A percentile compares a stretch with the other conserved stretches of the same genome.
phyloP scores from a whole-genome alignment of 2,113 vertebrate species.

The Callospermophilus lateralis region DNA sequence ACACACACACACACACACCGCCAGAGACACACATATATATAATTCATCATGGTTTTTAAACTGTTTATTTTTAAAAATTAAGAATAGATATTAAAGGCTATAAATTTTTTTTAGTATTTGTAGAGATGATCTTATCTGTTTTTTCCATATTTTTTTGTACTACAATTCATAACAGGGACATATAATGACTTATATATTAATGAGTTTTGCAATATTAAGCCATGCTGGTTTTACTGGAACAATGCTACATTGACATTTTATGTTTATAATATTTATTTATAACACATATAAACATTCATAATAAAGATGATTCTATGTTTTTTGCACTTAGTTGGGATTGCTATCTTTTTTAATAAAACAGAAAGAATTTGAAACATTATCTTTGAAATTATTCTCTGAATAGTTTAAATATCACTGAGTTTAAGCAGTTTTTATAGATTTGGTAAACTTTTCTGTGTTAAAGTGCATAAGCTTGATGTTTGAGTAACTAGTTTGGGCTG shows the following conservation, averaged over 20 bases:
- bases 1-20: neutral
- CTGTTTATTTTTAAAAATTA: neutral
- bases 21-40: no score
- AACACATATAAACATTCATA: neutral
- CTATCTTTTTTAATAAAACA: constrained; percentile 3
- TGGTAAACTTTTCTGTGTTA: neutral
- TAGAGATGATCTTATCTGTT: neutral
- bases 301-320: neutral
- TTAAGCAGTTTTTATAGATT: neutral
- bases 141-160: neutral
- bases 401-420: neutral
- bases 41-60: neutral
- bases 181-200: neutral
- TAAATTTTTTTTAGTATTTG: constrained; percentile 8
- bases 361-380: neutral
- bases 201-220: neutral
- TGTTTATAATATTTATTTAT: neutral
- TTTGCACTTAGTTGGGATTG: neutral
- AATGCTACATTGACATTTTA: neutral
- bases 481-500: neutral
- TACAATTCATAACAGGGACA: neutral
- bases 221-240: neutral
- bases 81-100: neutral
- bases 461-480: neutral
- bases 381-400: neutral